Conservation (phyloP, 92 coral and sea anemone genomes). For the Palythoa grandis region DNA sequence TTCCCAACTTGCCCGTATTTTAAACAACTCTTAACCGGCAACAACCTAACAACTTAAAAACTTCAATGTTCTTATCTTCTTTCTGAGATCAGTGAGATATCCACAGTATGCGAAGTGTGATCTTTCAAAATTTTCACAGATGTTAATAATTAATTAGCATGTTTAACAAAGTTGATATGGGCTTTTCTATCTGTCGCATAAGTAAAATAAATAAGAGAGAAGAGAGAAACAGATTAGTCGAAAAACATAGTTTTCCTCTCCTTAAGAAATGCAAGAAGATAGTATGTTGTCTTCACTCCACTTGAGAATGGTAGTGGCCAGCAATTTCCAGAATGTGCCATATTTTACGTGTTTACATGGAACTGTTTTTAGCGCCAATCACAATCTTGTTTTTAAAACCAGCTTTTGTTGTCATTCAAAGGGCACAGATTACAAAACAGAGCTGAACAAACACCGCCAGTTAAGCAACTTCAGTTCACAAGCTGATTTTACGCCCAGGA, state of each 20-base stretch:
- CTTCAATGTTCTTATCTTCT: neutral
- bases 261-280: neutral
- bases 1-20: no score
- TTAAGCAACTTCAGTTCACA: neutral
- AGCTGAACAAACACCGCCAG: neutral
- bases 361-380: neutral
- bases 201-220: neutral
- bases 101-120: neutral
- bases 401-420: slow-evolving; percentile 2
- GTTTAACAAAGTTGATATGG: neutral
- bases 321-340: slow-evolving; percentile 7
- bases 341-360: neutral
- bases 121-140: neutral
- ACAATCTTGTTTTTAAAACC: neutral
- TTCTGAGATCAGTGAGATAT: neutral
- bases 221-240: no score
- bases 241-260: neutral
- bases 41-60: neutral
- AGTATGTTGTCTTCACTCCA: neutral
- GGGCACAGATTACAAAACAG: neutral
- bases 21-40: neutral
- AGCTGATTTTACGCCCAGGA: neutral
- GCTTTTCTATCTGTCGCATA: neutral
- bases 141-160: slow-evolving; percentile 16
- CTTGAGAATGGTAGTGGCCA: neutral